Evolutionary conservation across 2,888 invertebrate species (phyloP).

Genomic region (Agrotis segetum): DNA sequence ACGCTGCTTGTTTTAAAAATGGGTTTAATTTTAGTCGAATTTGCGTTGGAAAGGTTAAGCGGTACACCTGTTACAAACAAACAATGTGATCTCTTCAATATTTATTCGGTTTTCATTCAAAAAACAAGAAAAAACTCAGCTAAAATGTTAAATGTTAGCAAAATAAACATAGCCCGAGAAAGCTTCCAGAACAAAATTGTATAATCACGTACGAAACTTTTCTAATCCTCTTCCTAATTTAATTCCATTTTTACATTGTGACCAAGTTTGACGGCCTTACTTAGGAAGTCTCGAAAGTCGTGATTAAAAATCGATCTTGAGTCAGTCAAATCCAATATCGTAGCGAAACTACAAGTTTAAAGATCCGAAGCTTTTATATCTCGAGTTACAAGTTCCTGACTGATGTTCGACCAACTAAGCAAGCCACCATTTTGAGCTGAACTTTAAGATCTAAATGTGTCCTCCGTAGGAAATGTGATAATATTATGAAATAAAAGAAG

Average conservation of each 20-base stretch:
- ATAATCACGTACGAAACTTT: background rate
- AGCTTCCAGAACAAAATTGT: background rate
- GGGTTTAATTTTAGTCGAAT: background rate
- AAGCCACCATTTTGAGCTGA: background rate
- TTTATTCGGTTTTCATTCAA: background rate
- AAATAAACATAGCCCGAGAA: background rate
- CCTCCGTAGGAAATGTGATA: constrained; percentile 8
- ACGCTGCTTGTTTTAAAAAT: constrained; percentile 12
- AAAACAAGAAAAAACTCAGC: background rate
- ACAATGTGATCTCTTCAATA: background rate
- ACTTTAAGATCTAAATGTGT: constrained; percentile 8
- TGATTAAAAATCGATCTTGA: background rate
- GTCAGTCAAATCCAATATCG: background rate
- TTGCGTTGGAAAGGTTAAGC: constrained; percentile 5
- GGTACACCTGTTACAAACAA: background rate
- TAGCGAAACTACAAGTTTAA: constrained; percentile 2
- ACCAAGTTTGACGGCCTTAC: constrained; percentile 1
- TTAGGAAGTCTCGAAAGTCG: constrained; percentile 14
- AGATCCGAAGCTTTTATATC: background rate
- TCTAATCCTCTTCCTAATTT: constrained; percentile 9
- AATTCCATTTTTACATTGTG: constrained; percentile 11
- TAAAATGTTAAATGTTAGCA: background rate
- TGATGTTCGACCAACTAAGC: background rate
- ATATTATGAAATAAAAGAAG: constrained; percentile 42
- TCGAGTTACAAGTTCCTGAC: constrained; percentile 15